phyloP scores from a whole-genome alignment of 2,888 invertebrate genomes.

The Drosophila fulvimacula region DNA sequence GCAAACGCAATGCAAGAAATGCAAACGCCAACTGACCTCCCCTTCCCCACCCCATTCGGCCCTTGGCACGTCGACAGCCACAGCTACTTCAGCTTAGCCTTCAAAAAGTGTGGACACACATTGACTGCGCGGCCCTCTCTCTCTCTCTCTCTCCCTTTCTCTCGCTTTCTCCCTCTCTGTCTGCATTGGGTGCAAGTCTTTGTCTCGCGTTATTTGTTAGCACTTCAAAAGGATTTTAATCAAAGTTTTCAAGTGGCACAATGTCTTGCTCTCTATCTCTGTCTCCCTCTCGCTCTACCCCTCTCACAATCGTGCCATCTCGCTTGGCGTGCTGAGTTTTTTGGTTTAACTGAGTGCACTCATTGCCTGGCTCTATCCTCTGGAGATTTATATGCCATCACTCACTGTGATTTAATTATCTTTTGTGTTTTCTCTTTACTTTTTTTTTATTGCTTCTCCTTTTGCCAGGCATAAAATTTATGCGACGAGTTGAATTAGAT shows the following conservation, averaged over 20 bases:
- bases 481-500: slow-evolving; percentile 35
- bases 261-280: slow-evolving; percentile 22
- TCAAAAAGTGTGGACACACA: slow-evolving; percentile 68
- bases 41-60: neutral
- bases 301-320: neutral
- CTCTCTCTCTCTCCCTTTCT: too few relatives aligned
- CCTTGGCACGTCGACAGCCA: neutral
- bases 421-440: slow-evolving; percentile 33
- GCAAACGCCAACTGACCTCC: slow-evolving; percentile 52
- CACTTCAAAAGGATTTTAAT: slow-evolving; percentile 78
- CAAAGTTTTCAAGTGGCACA: slow-evolving; percentile 75
- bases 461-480: slow-evolving; percentile 32
- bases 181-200: slow-evolving; percentile 48
- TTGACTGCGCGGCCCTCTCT: slow-evolving; percentile 37
- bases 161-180: neutral
- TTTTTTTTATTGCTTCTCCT: slow-evolving; percentile 11
- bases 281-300: neutral
- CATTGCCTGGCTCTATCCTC: slow-evolving; percentile 22
- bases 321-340: slow-evolving; percentile 43
- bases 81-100: slow-evolving; percentile 48
- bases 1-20: slow-evolving; percentile 47
- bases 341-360: slow-evolving; percentile 47
- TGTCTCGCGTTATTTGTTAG: slow-evolving; percentile 76
- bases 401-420: slow-evolving; percentile 74
- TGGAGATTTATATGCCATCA: slow-evolving; percentile 65